phyloP scores from a whole-genome alignment of 1,140 invertebrate species.

The Meloidogyne chitwoodi region DNA sequence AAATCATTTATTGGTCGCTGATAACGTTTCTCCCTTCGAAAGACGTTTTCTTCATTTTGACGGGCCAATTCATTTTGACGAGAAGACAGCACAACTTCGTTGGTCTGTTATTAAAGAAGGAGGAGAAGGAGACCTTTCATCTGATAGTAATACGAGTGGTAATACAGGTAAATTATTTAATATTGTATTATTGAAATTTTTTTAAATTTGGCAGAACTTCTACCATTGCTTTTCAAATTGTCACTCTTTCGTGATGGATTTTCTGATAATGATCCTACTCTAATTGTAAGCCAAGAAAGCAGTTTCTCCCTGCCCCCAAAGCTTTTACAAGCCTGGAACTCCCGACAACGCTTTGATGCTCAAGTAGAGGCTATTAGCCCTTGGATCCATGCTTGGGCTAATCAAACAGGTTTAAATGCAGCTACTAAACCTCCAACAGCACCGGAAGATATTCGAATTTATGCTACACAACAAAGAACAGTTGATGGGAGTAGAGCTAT shows the following conservation, averaged over 20 bases:
- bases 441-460: slow-evolving; percentile 46
- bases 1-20: slow-evolving; percentile 27
- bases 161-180: background rate
- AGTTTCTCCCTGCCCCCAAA: slow-evolving; percentile 34
- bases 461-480: slow-evolving; percentile 55
- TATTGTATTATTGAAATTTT: background rate
- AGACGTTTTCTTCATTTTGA: slow-evolving; percentile 31
- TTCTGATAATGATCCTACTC: slow-evolving; percentile 39
- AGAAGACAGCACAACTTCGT: slow-evolving; percentile 18
- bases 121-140: background rate
- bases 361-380: slow-evolving; percentile 47
- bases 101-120: slow-evolving; percentile 28
- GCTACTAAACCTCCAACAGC: slow-evolving; percentile 53
- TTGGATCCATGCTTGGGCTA: slow-evolving; percentile 42
- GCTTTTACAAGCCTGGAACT: slow-evolving; percentile 48
- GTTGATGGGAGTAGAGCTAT: slow-evolving; percentile 58
- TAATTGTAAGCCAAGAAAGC: slow-evolving; percentile 31
- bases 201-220: background rate
- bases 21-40: background rate
- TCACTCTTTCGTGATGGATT: slow-evolving; percentile 51
- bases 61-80: slow-evolving; percentile 38
- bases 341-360: slow-evolving; percentile 52
- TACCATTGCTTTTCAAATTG: slow-evolving; percentile 28
- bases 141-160: background rate
- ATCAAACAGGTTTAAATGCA: slow-evolving; percentile 49